A percentile compares a stretch with the other conserved stretches of the same genome.
Evolutionary conservation across 2,888 invertebrate species (phyloP).

Genomic region (Herminia tarsipennalis): DNA sequence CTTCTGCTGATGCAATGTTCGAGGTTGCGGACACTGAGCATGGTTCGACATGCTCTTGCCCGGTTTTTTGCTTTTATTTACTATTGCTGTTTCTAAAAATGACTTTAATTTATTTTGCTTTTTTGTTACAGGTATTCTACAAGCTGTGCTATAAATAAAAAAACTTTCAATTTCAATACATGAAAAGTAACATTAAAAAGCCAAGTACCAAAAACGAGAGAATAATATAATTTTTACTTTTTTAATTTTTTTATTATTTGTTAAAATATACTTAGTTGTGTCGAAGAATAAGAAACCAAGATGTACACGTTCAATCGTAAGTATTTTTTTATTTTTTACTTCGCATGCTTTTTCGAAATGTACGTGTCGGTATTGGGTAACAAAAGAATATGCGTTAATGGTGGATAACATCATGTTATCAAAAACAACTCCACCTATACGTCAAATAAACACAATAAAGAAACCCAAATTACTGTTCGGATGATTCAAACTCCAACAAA

Average conservation of each 20-base stretch:
- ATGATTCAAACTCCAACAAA: no score
- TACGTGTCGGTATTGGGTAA: background rate
- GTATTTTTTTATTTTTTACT: slow-evolving; percentile 15
- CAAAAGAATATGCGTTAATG: no score
- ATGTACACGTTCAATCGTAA: slow-evolving; percentile 36
- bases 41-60: no score
- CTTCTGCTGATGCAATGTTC: no score
- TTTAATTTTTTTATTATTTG: background rate
- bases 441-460: no score
- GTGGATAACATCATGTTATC: no score
- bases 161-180: slow-evolving; percentile 4
- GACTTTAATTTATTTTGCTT: background rate
- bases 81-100: no score
- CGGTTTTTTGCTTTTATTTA: no score
- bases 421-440: no score
- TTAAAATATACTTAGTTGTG: background rate
- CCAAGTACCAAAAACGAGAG: slow-evolving; percentile 1
- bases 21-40: no score
- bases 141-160: background rate
- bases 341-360: background rate
- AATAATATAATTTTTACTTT: background rate
- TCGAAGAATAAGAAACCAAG: slow-evolving; percentile 10
- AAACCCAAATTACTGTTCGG: no score
- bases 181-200: slow-evolving; percentile 3
- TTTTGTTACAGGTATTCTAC: slow-evolving; percentile 30